These are phyloP conservation scores for Artibeus jamaicensis DNA, from an alignment of 2,797 vertebrate species.

Conservation along the genomic window DNA sequence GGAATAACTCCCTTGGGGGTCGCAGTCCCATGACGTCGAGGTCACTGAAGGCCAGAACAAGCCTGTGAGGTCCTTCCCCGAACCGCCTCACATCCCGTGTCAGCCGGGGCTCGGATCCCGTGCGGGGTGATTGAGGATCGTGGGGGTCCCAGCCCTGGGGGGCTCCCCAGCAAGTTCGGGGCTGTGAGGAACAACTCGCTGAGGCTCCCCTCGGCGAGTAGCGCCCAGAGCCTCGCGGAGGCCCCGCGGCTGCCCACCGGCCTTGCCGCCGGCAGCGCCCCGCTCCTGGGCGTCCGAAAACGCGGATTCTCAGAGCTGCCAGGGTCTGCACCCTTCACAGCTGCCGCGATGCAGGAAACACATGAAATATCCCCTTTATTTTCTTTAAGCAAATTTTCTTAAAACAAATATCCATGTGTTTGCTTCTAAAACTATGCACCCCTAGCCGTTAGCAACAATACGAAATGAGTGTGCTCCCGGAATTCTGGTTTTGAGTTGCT, in stretches of 20 bases:
- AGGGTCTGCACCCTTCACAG: background rate
- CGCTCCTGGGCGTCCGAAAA: background rate
- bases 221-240: too few relatives aligned
- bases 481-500: background rate
- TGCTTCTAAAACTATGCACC: background rate
- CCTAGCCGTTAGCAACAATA: background rate
- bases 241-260: accelerated
- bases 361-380: background rate
- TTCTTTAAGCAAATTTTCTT: background rate
- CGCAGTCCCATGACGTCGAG: accelerated
- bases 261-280: accelerated
- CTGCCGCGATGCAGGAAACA: background rate
- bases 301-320: background rate
- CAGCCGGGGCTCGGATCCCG: background rate
- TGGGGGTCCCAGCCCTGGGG: too few relatives aligned
- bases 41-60: background rate
- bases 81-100: background rate
- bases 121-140: accelerated
- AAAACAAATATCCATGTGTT: too few relatives aligned
- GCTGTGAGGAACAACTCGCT: too few relatives aligned
- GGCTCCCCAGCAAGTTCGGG: background rate
- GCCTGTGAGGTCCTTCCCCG: background rate
- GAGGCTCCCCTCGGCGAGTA: accelerated
- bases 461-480: background rate
- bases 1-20: background rate